Evolutionary conservation across 1,140 invertebrate genomes (phyloP), one percentile per base, ranked within the genome.

Genomic region (Chymomyza costata): DNA sequence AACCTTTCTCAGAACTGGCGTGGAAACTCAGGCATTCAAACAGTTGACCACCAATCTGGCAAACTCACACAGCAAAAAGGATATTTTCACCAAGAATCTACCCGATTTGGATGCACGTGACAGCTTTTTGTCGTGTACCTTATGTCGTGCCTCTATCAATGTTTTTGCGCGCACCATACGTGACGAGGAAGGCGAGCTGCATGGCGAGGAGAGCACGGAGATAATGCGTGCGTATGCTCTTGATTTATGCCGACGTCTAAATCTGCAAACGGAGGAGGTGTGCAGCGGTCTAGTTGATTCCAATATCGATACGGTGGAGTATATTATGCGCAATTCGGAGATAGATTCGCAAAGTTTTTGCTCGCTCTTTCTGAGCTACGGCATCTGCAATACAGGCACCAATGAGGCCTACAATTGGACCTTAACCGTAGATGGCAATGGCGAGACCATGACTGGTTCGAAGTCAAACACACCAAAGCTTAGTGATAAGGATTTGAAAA

Each of bases 241-340:
- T 6, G 85, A 86, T 3, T 49, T 91, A 1, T 92, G 91, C 47
- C 65, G 65, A 1, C 37, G 85, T 3, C 55, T 92, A 0, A 86
- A 89, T 6, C 85, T 92, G 5, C 86, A 90, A 66, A 86, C 84
- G 0, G 68, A 86, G 6, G 67, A 61, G 46, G 89, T 91, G n/a
- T 92, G 91, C 58, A 53, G 64, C 8, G 90, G 91, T 17, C 57
- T 88, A 6, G 63, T 92, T 3, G 84, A 87, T 31, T 65, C 88
- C 2, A 90, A 92, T 64, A 55, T 87, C 47, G 89, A 34, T 1
- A 35, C 37, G 2, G 43, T 74, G 1, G 63, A 66, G 32, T 78
- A 64, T 16, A 81, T 83, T 1, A 39, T 67, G 47, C 37, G 55
- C 8, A 66, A 74, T 15, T 73, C 78, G 5, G 56, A 65, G 32